A percentile compares a stretch with the other conserved stretches of the same genome.
Evolutionary conservation across 2,888 invertebrate species (phyloP).

Genomic region (Incurvaria masculella): DNA sequence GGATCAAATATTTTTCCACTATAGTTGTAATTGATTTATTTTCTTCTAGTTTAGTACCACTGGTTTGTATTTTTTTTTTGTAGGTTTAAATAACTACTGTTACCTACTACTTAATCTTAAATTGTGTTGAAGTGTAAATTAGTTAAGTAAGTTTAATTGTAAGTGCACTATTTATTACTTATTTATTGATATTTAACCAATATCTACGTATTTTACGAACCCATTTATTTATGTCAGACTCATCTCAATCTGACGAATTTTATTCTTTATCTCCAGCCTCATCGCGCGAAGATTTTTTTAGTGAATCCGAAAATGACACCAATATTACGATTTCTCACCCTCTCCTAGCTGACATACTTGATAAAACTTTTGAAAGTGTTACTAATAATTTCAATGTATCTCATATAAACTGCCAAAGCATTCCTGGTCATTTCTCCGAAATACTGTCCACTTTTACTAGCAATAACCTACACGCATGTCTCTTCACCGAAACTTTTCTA

Average conservation of each 20-base stretch:
- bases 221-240: not conserved
- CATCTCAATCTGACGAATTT: not conserved
- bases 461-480: constrained; percentile 2
- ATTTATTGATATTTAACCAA: too few relatives aligned
- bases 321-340: not conserved
- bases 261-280: not conserved
- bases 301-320: not conserved
- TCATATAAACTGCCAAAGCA: constrained; percentile 8
- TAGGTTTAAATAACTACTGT: too few relatives aligned
- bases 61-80: too few relatives aligned
- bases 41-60: too few relatives aligned
- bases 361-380: not conserved
- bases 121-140: too few relatives aligned
- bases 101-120: too few relatives aligned
- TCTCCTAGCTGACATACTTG: not conserved
- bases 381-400: constrained; percentile 3
- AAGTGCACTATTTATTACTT: too few relatives aligned
- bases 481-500: constrained; percentile 9
- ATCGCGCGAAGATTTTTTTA: not conserved
- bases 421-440: constrained; percentile 3
- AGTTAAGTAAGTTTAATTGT: too few relatives aligned
- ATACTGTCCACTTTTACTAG: constrained; percentile 4
- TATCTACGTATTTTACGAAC: too few relatives aligned
- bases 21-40: too few relatives aligned
- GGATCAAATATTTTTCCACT: too few relatives aligned